Percentiles rank a stretch among this genome's conserved stretches.
These are phyloP conservation scores for Epinotia ramella DNA, from an alignment of 2,888 invertebrate species.

Conservation along the genomic window DNA sequence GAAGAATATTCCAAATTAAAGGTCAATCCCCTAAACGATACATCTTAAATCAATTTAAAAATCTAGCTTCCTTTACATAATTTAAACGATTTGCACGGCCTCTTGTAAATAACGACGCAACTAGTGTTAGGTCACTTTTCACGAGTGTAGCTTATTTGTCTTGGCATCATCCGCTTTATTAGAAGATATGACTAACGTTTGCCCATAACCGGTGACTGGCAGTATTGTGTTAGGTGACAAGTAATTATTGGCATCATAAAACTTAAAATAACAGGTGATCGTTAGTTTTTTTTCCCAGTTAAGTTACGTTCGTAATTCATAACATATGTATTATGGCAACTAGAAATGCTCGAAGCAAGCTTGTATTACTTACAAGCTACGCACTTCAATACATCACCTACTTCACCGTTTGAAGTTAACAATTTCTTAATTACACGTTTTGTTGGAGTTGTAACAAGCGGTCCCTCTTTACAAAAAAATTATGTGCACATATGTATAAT, in stretches of 20 bases:
- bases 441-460: conserved; percentile 2
- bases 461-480: conserved; percentile 8
- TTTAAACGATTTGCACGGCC: conserved; percentile 16
- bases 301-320: conserved; percentile 23
- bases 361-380: conserved; percentile 17
- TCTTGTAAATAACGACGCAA: conserved; percentile 46
- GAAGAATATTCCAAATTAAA: conserved; percentile 39
- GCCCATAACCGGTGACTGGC: conserved; percentile 35
- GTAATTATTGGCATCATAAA: conserved; percentile 42
- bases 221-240: conserved; percentile 39
- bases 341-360: conserved; percentile 16
- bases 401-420: conserved; percentile 21
- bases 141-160: conserved; percentile 47
- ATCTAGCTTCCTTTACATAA: conserved; percentile 26
- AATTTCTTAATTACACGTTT: conserved; percentile 25
- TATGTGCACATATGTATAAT: conserved; percentile 8
- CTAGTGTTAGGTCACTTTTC: conserved; percentile 47
- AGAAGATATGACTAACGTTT: conserved; percentile 50
- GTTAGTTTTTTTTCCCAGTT: conserved; percentile 26
- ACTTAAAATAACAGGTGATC: conserved; percentile 32
- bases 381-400: conserved; percentile 28
- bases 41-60: conserved; percentile 32
- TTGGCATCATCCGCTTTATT: conserved; percentile 50
- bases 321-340: conserved; percentile 13
- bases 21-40: conserved; percentile 29